Base-by-base conservation (phyloP, 2,888 invertebrate genomes). In the Drosophila incognita region DNA sequence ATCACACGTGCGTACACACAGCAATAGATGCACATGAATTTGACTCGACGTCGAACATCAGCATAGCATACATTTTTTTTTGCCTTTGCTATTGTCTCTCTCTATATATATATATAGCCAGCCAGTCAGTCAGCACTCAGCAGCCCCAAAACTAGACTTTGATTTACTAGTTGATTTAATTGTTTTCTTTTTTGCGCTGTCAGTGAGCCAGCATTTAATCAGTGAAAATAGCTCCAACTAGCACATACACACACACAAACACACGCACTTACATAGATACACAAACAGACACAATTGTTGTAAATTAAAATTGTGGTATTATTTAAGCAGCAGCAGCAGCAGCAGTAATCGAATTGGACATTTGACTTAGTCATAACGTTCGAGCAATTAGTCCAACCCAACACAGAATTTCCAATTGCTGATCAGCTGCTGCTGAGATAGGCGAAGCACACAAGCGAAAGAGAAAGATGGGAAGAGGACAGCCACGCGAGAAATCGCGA, bases 351-450 rank as follows among this genome's bases (percentile, higher is more conserved):
- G 75, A 81, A 78, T 88, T 73, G 89, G 81, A 76, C 75, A 72
- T 86, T 88, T 83, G 40, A 81, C 81, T 84, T 84, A 84, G 87
- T 84, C 89, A 89, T 83, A 82, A 68, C 69, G 57, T 82, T 72
- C 82, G 85, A 75, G 79, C 82, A 82, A 79, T 87, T 84, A 79
- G 76, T 79, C 58, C 84, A 78, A 67, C 76, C 51, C 67, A 71
- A 49, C 51, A 63, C 54, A 63, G 52, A 71, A 68, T 71, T 61
- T 71, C 67, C 64, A 72, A 79, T 68, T 76, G 68, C 54, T 40
- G 68, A 80, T 80, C 81, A 53, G 40, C 53, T 38, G 29, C 46
- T 46, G 46, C 15, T 46, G 46, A 24, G 21, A 7, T 27, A n/a
- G 53, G 27, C 36, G 13, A 53, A 35, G 48, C 31, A 56, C 31